phyloP scores from a whole-genome alignment of 2,888 invertebrate species.

The Drosophila acutilabella region DNA sequence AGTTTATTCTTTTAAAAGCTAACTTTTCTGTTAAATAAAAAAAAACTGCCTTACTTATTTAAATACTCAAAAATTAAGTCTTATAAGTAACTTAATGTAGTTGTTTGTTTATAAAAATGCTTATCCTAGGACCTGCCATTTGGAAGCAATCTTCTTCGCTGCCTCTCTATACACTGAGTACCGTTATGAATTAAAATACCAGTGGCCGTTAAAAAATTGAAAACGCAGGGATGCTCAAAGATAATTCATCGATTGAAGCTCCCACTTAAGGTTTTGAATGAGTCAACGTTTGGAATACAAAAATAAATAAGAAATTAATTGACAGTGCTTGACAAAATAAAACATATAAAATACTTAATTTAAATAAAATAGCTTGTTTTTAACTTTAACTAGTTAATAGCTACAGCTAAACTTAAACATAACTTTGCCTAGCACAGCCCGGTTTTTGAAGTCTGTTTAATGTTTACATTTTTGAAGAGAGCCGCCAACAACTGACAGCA shows the following conservation, averaged over 20 bases:
- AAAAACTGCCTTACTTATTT: no score
- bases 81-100: no score
- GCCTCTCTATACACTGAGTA: no score
- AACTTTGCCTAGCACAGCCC: constrained; percentile 1
- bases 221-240: constrained; percentile 20
- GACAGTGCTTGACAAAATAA: background rate
- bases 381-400: background rate
- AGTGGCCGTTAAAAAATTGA: background rate
- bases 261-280: no score
- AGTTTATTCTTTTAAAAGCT: no score
- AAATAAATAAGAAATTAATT: background rate
- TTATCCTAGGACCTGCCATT: no score
- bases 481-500: background rate
- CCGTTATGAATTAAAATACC: no score
- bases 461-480: constrained; percentile 54
- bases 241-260: background rate
- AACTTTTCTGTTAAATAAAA: no score
- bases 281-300: background rate
- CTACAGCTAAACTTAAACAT: background rate
- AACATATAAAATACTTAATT: background rate
- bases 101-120: no score
- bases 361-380: no score
- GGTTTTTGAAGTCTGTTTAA: constrained; percentile 14
- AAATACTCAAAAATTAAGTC: no score
- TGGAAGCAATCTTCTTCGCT: no score